phyloP scores from a whole-genome alignment of 2,113 vertebrate species.

The Actenoides hombroni region DNA sequence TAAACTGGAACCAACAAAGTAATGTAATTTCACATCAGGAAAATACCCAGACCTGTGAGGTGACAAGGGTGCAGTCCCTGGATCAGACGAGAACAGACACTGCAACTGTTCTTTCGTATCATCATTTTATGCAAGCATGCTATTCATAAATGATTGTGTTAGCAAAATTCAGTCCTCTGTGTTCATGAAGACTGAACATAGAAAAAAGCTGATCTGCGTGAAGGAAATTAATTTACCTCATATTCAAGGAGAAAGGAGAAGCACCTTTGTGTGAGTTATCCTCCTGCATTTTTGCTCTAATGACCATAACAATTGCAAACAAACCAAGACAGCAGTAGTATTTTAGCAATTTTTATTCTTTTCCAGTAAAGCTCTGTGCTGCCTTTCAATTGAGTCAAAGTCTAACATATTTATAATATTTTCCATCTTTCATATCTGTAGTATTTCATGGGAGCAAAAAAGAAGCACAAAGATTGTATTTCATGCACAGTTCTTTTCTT shows the following conservation, averaged over 20 bases:
- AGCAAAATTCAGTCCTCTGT: not conserved
- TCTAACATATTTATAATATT: not conserved
- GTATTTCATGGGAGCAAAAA: not conserved
- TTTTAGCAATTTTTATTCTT: not conserved
- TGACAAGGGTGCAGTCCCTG: not conserved
- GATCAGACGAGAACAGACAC: not conserved
- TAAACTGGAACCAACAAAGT: not conserved
- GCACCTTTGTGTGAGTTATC: not conserved
- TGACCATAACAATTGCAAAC: not conserved
- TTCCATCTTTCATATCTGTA: not conserved
- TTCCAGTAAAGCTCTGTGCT: not conserved
- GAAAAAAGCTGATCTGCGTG: not conserved
- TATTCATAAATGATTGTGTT: not conserved
- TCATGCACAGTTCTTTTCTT: not conserved
- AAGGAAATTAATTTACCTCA: not conserved
- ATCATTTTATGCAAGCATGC: not conserved
- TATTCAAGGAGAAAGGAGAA: not conserved
- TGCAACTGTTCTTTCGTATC: not conserved
- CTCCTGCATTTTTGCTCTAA: not conserved
- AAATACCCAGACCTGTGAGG: not conserved
- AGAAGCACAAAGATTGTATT: not conserved
- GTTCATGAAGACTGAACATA: not conserved
- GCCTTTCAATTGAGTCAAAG: not conserved
- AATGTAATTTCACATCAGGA: not conserved
- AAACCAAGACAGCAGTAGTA: not conserved